Evolutionary conservation across 1,140 invertebrate species (phyloP).

Genomic region (Ceratosolen fusciceps): DNA sequence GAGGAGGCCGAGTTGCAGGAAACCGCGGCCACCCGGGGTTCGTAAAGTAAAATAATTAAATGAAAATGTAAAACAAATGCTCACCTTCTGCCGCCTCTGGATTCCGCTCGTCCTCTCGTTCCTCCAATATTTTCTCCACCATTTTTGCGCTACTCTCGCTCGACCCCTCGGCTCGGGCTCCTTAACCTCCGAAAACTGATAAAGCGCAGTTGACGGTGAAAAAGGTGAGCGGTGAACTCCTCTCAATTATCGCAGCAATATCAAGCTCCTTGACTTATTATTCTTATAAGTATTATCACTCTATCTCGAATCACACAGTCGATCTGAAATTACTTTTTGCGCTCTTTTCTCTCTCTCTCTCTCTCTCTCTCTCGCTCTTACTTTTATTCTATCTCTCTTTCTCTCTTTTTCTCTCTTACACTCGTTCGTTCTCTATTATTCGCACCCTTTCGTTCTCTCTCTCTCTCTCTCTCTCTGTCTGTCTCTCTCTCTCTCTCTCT

Average conservation of each 20-base stretch:
- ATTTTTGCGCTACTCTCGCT: conserved; percentile 52
- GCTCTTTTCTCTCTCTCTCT: conserved; percentile 33
- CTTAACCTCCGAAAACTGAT: not conserved
- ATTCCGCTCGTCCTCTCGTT: conserved; percentile 59
- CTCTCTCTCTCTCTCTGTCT: conserved; percentile 37
- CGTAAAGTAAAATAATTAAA: not conserved
- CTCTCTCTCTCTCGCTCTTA: conserved; percentile 38
- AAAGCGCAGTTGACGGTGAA: not conserved
- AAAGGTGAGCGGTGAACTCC: conserved; percentile 26
- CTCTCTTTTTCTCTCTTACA: no score
- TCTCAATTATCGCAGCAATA: conserved; percentile 7
- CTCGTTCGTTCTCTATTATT: no score
- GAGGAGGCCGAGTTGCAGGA: no score
- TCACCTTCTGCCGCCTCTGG: conserved; percentile 63
- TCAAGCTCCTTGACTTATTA: conserved; percentile 4
- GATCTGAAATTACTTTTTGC: conserved; percentile 13
- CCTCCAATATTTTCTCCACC: conserved; percentile 69
- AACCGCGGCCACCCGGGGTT: not conserved
- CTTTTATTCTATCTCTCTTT: conserved; percentile 1
- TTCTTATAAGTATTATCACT: conserved; percentile 31
- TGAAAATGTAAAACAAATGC: conserved; percentile 20
- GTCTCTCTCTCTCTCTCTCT: conserved; percentile 39
- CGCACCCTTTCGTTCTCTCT: conserved; percentile 2
- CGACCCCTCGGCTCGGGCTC: not conserved
- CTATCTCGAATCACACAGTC: conserved; percentile 7